Conservation (phyloP, 2,888 invertebrate species). For the Leptopilina myrica region DNA sequence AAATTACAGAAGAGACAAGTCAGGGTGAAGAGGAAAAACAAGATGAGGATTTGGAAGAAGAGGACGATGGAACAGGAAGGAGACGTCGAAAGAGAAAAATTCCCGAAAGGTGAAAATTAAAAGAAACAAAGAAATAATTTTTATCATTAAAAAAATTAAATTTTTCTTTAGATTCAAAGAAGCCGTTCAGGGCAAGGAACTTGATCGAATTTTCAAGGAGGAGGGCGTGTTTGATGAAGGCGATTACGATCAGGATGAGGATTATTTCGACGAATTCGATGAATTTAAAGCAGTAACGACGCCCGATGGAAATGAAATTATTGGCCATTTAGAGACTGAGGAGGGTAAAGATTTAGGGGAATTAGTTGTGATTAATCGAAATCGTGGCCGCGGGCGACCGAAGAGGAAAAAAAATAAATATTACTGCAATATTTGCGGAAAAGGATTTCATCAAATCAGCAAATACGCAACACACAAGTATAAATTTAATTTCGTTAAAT, state of each 20-base stretch:
- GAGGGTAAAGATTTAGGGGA: constrained; percentile 81
- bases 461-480: constrained; percentile 76
- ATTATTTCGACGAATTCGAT: constrained; percentile 63
- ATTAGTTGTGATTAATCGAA: constrained; percentile 80
- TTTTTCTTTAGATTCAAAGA: constrained; percentile 71
- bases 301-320: constrained; percentile 76
- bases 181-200: constrained; percentile 83
- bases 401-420: constrained; percentile 76
- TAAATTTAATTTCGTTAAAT: constrained; percentile 36
- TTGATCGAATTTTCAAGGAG: constrained; percentile 85
- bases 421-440: constrained; percentile 78
- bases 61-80: constrained; percentile 78
- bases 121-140: background rate
- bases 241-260: constrained; percentile 72
- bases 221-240: constrained; percentile 85
- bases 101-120: constrained; percentile 78
- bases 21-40: constrained; percentile 73
- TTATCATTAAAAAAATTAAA: background rate
- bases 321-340: constrained; percentile 83
- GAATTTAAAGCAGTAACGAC: constrained; percentile 50
- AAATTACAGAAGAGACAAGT: constrained; percentile 61
- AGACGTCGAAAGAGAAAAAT: constrained; percentile 82
- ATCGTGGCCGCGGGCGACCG: constrained; percentile 79
- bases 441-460: constrained; percentile 78
- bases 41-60: constrained; percentile 72